Conservation (phyloP, 2,888 invertebrate genomes). For the Agrotis ipsilon region DNA sequence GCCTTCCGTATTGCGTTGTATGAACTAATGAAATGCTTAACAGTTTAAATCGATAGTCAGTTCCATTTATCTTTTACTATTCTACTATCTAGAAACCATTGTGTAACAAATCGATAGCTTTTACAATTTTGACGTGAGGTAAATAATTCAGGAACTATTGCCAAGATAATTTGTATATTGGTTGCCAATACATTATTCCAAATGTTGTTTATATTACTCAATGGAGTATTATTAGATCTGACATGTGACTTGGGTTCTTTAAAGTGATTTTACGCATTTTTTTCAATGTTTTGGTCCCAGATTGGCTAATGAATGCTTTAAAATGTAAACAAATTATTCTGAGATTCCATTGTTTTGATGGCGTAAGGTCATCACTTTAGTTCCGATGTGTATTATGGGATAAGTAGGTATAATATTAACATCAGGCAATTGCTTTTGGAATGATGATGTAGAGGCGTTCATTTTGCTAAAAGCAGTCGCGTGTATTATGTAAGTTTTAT, state of each 20-base stretch:
- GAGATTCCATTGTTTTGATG: slow-evolving; percentile 23
- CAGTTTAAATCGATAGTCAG: slow-evolving; percentile 3
- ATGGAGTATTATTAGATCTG: slow-evolving; percentile 47
- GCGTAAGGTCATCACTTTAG: slow-evolving; percentile 8
- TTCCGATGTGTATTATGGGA: slow-evolving; percentile 3
- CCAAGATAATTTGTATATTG: slow-evolving; percentile 51
- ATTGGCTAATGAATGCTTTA: slow-evolving; percentile 34
- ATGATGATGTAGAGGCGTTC: neutral
- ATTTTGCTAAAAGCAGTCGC: neutral
- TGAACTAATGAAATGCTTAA: slow-evolving; percentile 8
- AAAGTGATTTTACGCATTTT: slow-evolving; percentile 9
- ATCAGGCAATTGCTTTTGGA: neutral
- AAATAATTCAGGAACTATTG: slow-evolving; percentile 45
- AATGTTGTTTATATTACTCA: slow-evolving; percentile 30
- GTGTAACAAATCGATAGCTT: slow-evolving; percentile 54
- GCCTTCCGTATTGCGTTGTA: slow-evolving; percentile 22
- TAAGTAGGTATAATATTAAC: neutral
- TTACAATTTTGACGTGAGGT: slow-evolving; percentile 47
- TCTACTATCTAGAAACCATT: slow-evolving; percentile 46
- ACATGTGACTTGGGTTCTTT: slow-evolving; percentile 22
- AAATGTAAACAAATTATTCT: slow-evolving; percentile 38
- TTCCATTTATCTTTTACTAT: slow-evolving; percentile 32
- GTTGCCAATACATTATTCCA: slow-evolving; percentile 55
- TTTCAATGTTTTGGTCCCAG: slow-evolving; percentile 21
- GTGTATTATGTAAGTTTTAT: neutral